phyloP scores from a whole-genome alignment of 2,113 vertebrate genomes.

The Potamarius usumacintae region DNA sequence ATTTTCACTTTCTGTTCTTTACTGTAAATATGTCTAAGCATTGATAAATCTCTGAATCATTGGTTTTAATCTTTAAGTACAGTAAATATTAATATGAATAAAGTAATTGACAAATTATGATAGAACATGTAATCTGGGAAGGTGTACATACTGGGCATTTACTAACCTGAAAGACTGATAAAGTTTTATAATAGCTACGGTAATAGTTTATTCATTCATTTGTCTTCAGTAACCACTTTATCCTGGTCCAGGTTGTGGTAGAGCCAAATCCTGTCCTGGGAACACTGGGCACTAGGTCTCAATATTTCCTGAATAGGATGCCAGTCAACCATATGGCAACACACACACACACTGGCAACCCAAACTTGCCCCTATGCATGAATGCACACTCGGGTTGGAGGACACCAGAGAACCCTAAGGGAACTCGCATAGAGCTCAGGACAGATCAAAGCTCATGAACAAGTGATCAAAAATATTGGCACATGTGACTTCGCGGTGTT shows the following conservation, averaged over 20 bases:
- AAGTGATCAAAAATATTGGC: too few species aligned
- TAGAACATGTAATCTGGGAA: neutral
- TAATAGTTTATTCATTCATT: neutral
- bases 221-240: neutral
- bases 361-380: neutral
- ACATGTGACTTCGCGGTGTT: too few species aligned
- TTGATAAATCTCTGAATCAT: neutral
- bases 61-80: neutral
- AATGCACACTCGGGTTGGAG: neutral
- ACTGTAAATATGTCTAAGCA: neutral
- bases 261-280: neutral
- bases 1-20: neutral
- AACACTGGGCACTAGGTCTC: neutral
- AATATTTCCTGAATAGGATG: neutral
- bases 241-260: neutral
- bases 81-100: neutral
- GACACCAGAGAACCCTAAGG: neutral
- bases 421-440: neutral
- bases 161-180: neutral
- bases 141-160: neutral
- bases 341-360: neutral
- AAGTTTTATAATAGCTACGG: neutral
- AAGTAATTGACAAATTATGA: neutral
- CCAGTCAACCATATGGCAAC: neutral
- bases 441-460: neutral